These are phyloP conservation scores for Physocephala rufipes DNA, from an alignment of 2,888 invertebrate species.

Conservation along the genomic window DNA sequence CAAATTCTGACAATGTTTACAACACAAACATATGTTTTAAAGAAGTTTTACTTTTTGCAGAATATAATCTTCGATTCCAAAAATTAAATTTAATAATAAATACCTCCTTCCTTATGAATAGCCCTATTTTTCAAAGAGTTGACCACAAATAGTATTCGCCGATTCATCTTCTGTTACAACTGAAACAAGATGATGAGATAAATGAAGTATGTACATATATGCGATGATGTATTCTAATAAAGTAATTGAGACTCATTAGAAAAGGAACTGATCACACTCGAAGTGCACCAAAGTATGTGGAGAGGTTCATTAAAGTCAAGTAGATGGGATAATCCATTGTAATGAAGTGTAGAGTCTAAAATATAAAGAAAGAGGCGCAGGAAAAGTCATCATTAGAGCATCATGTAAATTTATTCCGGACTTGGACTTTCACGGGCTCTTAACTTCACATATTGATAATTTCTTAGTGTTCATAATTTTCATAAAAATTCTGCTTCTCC, in stretches of 20 bases:
- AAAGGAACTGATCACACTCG: not conserved
- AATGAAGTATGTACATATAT: too few relatives aligned
- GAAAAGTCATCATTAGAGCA: too few relatives aligned
- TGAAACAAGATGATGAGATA: too few relatives aligned
- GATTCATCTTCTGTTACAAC: too few relatives aligned
- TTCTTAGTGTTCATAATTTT: too few relatives aligned
- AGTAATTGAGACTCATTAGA: slow-evolving; percentile 18
- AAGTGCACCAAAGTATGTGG: slow-evolving; percentile 22
- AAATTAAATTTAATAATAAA: too few relatives aligned
- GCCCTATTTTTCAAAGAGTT: too few relatives aligned
- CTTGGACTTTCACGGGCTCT: not conserved
- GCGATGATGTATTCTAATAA: not conserved
- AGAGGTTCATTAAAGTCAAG: slow-evolving; percentile 30
- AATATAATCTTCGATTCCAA: too few relatives aligned
- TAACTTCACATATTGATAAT: not conserved
- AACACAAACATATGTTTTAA: too few relatives aligned
- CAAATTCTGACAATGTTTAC: too few relatives aligned
- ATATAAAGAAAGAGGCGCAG: not conserved
- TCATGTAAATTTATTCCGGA: not conserved
- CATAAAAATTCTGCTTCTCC: not conserved
- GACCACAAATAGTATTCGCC: not conserved
- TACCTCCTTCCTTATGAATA: too few relatives aligned
- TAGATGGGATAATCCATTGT: not conserved
- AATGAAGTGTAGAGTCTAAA: not conserved
- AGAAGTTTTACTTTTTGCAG: too few relatives aligned